phyloP scores from a whole-genome alignment of 2,888 invertebrate species.

The Agriopis marginaria region DNA sequence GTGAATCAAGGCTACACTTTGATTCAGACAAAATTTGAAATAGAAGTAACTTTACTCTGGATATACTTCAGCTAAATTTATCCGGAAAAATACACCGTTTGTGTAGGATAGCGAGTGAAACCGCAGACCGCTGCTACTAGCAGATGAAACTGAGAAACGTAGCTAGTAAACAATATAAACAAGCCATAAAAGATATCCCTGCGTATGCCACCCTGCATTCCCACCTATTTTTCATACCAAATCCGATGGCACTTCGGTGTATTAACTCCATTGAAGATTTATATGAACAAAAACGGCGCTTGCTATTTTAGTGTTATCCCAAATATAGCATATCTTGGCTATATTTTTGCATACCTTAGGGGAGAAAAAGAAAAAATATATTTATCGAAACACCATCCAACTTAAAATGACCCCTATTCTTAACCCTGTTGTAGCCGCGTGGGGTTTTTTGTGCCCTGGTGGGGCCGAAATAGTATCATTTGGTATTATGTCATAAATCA shows the following conservation, averaged over 20 bases:
- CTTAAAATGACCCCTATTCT: slow-evolving; percentile 42
- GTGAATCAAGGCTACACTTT: no score
- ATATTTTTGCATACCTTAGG: slow-evolving; percentile 83
- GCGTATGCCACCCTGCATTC: slow-evolving; percentile 18
- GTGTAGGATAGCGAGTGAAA: not conserved
- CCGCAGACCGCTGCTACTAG: not conserved
- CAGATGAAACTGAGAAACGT: not conserved
- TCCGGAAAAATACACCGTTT: not conserved
- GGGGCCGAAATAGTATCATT: slow-evolving; percentile 45
- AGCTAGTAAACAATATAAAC: slow-evolving; percentile 14
- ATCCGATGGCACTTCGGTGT: slow-evolving; percentile 72
- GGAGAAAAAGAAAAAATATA: slow-evolving; percentile 71
- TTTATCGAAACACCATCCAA: slow-evolving; percentile 67
- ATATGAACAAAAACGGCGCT: slow-evolving; percentile 73
- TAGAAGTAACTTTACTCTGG: no score
- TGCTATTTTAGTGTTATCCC: slow-evolving; percentile 70
- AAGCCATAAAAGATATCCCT: slow-evolving; percentile 18
- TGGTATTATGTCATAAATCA: slow-evolving; percentile 79
- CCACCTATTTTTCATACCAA: slow-evolving; percentile 45
- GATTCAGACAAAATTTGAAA: no score
- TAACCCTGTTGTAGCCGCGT: not conserved
- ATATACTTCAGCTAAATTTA: not conserved
- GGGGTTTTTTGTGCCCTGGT: slow-evolving; percentile 7
- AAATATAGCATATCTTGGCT: slow-evolving; percentile 69
- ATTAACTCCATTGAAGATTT: slow-evolving; percentile 82